Percentiles rank a stretch among this genome's conserved stretches.
Evolutionary conservation across 2,113 vertebrate genomes (phyloP).

Genomic region (Labrus mixtus): DNA sequence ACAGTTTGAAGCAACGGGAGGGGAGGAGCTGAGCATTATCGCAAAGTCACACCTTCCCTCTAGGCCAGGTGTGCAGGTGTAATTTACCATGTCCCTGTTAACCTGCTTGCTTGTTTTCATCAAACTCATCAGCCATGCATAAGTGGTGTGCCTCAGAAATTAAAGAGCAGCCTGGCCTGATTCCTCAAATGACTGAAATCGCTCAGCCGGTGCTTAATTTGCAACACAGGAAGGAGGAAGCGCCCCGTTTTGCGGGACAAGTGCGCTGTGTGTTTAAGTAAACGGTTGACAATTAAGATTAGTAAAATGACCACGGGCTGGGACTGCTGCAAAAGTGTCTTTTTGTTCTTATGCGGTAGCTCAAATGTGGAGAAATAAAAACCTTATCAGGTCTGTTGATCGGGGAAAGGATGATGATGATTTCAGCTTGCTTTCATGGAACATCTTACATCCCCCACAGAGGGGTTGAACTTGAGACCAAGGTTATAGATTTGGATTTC

Average conservation of each 20-base stretch:
- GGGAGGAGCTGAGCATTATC: slow-evolving; percentile 30
- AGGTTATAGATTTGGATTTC: no score
- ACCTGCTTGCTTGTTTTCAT: slow-evolving; percentile 75
- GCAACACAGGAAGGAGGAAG: slow-evolving; percentile 37
- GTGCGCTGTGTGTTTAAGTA: slow-evolving; percentile 19
- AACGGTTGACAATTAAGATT: slow-evolving; percentile 32
- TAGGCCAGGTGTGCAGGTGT: slow-evolving; percentile 72
- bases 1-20: background rate
- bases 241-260: slow-evolving; percentile 16
- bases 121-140: slow-evolving; percentile 68
- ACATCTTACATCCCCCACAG: background rate
- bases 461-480: background rate
- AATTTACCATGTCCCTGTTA: slow-evolving; percentile 72
- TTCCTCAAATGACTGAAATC: slow-evolving; percentile 67
- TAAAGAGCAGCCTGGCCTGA: slow-evolving; percentile 67
- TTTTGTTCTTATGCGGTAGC: background rate
- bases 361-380: background rate
- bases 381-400: background rate
- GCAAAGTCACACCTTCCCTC: slow-evolving; percentile 69
- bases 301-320: background rate
- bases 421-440: slow-evolving; percentile 4
- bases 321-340: background rate
- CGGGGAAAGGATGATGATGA: background rate
- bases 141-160: slow-evolving; percentile 63
- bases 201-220: slow-evolving; percentile 57